Evolutionary conservation across 1,140 invertebrate species (phyloP).

Genomic region (Pantala flavescens): DNA sequence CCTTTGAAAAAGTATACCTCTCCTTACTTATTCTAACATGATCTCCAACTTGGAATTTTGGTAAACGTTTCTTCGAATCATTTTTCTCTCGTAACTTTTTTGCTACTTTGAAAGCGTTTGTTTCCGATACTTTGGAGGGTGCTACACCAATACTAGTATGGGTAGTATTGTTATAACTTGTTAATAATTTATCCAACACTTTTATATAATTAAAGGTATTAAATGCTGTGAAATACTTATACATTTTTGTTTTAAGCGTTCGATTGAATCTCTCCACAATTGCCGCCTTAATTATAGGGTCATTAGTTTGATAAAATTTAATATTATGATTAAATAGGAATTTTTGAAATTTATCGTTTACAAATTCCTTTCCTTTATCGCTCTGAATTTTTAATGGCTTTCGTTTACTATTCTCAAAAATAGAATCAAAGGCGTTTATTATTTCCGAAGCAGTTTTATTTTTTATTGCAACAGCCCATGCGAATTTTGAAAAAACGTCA

Average conservation of each 20-base stretch:
- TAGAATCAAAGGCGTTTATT: conserved; percentile 25
- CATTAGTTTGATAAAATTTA: background rate
- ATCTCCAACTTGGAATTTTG: conserved; percentile 19
- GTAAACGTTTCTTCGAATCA: background rate
- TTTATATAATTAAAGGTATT: background rate
- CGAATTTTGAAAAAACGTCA: conserved; percentile 37
- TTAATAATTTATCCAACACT: background rate
- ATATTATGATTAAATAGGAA: background rate
- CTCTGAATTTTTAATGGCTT: background rate
- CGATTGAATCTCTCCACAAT: background rate
- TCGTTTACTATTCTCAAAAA: conserved; percentile 15
- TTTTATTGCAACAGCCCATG: conserved; percentile 37
- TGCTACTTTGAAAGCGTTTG: background rate
- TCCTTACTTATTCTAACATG: conserved; percentile 19
- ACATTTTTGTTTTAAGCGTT: background rate
- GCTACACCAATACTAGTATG: background rate
- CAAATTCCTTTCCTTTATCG: background rate
- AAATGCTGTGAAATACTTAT: background rate
- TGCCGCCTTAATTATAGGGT: background rate
- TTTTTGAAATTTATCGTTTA: background rate
- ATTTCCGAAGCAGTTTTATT: conserved; percentile 34
- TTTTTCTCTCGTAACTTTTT: background rate
- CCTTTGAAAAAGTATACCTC: conserved; percentile 19
- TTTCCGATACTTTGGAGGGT: background rate
- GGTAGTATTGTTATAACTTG: background rate